These are phyloP conservation scores for Loriculus beryllinus DNA, from an alignment of 2,797 vertebrate genomes.

Conservation along the genomic window DNA sequence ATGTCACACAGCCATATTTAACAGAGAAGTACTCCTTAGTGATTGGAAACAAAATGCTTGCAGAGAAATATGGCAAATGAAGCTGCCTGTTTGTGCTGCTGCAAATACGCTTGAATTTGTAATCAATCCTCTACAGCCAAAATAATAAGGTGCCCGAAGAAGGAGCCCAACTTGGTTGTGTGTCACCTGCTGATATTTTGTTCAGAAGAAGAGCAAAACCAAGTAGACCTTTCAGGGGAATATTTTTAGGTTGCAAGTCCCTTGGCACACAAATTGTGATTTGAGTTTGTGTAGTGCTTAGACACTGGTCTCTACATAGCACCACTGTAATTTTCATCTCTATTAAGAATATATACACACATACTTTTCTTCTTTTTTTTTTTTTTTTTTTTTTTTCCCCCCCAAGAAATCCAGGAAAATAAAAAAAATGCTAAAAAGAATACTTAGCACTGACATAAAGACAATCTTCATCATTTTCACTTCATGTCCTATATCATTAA, in stretches of 20 bases:
- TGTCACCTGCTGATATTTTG: not conserved
- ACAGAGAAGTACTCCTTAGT: not conserved
- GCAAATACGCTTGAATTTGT: not conserved
- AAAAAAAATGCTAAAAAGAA: not conserved
- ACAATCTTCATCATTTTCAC: not conserved
- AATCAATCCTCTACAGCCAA: not conserved
- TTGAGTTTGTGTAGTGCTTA: not conserved
- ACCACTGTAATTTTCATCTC: not conserved
- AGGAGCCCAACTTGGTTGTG: not conserved
- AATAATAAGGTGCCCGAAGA: not conserved
- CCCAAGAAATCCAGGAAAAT: not conserved
- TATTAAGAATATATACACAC: not conserved
- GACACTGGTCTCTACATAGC: not conserved
- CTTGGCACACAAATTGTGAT: not conserved
- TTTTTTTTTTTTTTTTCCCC: not conserved
- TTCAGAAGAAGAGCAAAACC: not conserved
- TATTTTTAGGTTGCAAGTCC: not conserved
- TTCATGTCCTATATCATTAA: not conserved
- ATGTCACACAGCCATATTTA: not conserved
- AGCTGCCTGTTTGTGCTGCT: not conserved
- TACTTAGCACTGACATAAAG: not conserved
- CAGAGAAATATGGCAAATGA: not conserved
- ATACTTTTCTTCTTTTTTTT: no score
- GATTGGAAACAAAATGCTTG: not conserved
- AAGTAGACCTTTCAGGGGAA: not conserved